A percentile compares a stretch with the other conserved stretches of the same genome.
Conservation (phyloP, 2,797 vertebrate species). For the Xerus rutilus region DNA sequence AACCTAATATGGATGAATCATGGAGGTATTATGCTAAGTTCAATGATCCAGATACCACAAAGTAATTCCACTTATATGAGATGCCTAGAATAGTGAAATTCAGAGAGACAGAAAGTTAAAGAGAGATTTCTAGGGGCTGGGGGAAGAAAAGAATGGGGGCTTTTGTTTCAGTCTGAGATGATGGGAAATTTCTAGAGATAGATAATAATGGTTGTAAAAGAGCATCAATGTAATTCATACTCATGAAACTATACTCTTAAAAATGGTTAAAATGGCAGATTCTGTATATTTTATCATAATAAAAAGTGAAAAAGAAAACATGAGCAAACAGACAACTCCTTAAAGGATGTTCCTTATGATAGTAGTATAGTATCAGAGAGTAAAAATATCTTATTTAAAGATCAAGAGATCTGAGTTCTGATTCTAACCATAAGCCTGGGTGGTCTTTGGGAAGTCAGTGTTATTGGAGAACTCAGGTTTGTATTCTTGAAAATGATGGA, state of each 20-base stretch:
- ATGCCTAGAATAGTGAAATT: not conserved
- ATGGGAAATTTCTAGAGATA: not conserved
- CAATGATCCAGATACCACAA: slow-evolving; percentile 7
- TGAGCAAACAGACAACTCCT: not conserved
- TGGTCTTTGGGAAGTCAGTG: not conserved
- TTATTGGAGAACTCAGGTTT: not conserved
- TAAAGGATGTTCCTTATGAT: not conserved
- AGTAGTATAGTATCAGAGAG: not conserved
- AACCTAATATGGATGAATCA: not conserved
- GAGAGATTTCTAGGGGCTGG: not conserved
- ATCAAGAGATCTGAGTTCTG: not conserved
- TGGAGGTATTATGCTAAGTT: not conserved
- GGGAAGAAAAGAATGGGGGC: not conserved
- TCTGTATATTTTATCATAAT: not conserved
- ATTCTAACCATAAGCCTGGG: not conserved
- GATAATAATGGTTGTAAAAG: not conserved
- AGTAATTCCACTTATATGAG: not conserved
- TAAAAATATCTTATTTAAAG: not conserved
- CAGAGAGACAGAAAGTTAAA: not conserved
- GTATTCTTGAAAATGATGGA: slow-evolving; percentile 8
- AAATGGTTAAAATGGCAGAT: not conserved
- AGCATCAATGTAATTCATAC: not conserved
- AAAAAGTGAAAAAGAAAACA: not conserved
- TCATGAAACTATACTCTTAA: not conserved
- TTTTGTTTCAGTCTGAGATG: slow-evolving; percentile 7